Evolutionary conservation across 2,888 invertebrate species (phyloP).

Genomic region (Tipula lateralis): DNA sequence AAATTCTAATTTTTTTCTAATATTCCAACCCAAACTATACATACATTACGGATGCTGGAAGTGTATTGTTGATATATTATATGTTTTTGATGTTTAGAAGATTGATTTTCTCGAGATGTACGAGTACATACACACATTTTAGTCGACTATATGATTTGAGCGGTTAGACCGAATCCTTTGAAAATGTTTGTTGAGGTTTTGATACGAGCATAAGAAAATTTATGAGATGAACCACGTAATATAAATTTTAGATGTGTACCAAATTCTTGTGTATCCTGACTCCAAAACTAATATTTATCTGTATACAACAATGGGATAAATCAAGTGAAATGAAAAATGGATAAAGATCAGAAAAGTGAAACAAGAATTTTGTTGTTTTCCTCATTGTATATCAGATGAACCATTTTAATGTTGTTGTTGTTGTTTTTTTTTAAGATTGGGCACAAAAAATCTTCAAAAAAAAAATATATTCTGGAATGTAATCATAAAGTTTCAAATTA

Average conservation of each 20-base stretch:
- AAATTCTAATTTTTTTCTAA: not conserved
- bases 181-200: not conserved
- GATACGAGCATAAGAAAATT: not conserved
- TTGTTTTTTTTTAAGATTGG: not conserved
- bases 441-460: not conserved
- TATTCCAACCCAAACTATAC: not conserved
- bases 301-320: not conserved
- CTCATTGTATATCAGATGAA: not conserved
- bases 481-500: slow-evolving; percentile 19
- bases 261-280: not conserved
- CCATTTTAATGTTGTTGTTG: not conserved
- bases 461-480: not conserved
- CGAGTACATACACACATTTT: no score
- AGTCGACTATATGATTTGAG: not conserved
- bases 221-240: not conserved
- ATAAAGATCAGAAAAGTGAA: not conserved
- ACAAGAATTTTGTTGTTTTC: not conserved
- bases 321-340: not conserved
- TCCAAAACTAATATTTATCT: not conserved
- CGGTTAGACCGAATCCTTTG: not conserved
- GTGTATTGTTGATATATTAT: not conserved
- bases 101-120: not conserved
- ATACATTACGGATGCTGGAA: not conserved
- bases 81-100: not conserved
- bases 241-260: not conserved